phyloP scores from a whole-genome alignment of 2,113 vertebrate genomes.

The Dipodomys merriami region DNA sequence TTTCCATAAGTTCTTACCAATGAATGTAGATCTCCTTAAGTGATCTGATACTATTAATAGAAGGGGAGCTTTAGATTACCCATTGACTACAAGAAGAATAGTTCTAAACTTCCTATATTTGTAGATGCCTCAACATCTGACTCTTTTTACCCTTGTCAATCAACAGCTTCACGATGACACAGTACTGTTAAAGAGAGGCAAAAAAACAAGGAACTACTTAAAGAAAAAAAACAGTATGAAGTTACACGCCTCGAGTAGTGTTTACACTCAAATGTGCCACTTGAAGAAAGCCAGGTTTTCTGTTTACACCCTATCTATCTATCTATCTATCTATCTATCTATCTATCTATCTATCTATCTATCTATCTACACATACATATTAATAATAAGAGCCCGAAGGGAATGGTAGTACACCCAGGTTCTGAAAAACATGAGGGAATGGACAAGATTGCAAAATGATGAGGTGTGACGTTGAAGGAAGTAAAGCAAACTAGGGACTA shows the following conservation, averaged over 20 bases:
- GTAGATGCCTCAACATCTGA: neutral
- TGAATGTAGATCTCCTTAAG: neutral
- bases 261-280: neutral
- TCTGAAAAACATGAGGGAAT: neutral
- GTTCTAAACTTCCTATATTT: neutral
- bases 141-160: neutral
- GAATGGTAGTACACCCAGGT: neutral
- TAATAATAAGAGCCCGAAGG: neutral
- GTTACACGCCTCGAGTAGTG: neutral
- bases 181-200: neutral
- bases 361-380: too few relatives aligned
- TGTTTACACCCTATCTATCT: neutral
- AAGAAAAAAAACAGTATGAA: neutral
- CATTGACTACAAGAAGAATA: neutral
- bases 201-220: neutral
- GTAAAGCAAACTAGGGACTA: neutral
- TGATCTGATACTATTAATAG: too few relatives aligned
- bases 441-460: rapidly evolving
- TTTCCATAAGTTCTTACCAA: neutral
- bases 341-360: too few relatives aligned
- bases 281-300: neutral
- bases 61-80: neutral
- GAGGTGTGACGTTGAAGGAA: neutral
- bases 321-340: too few relatives aligned
- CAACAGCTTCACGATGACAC: neutral